A percentile compares a stretch with the other conserved stretches of the same genome.
Evolutionary conservation across 1,140 invertebrate species (phyloP).

Genomic region (Lysiphlebus fabarum): DNA sequence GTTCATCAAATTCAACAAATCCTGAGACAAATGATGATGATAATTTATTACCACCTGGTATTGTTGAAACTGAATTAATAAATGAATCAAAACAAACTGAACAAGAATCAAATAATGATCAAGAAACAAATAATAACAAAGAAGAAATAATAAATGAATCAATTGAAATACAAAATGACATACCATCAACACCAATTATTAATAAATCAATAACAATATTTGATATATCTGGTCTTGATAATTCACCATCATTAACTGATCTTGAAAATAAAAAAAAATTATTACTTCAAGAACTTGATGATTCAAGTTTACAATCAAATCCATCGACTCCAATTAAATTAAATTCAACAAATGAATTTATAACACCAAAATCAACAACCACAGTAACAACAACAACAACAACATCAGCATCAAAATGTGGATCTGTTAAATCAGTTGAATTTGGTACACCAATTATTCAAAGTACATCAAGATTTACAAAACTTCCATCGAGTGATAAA

Average conservation of each 20-base stretch:
- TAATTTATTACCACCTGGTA: too few relatives aligned
- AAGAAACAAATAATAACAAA: too few relatives aligned
- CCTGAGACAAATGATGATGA: too few relatives aligned
- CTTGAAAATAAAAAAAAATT: conserved; percentile 63
- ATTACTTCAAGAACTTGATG: conserved; percentile 60
- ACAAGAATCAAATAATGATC: too few relatives aligned
- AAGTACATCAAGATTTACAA: conserved; percentile 62
- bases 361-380: too few relatives aligned
- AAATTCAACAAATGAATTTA: conserved; percentile 14
- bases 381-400: conserved; percentile 12
- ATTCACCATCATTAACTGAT: conserved; percentile 62
- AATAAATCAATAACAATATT: conserved; percentile 32
- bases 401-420: conserved; percentile 28
- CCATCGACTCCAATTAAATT: conserved; percentile 24
- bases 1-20: too few relatives aligned
- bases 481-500: conserved; percentile 70
- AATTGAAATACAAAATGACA: too few relatives aligned
- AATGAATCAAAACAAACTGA: too few relatives aligned
- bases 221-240: conserved; percentile 31
- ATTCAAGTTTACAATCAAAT: conserved; percentile 37
- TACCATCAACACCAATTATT: conserved; percentile 35
- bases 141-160: too few relatives aligned
- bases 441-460: conserved; percentile 76
- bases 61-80: too few relatives aligned
- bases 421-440: conserved; percentile 58